These are phyloP conservation scores for Microctonus brassicae DNA, from an alignment of 2,888 invertebrate genomes.

Conservation along the genomic window DNA sequence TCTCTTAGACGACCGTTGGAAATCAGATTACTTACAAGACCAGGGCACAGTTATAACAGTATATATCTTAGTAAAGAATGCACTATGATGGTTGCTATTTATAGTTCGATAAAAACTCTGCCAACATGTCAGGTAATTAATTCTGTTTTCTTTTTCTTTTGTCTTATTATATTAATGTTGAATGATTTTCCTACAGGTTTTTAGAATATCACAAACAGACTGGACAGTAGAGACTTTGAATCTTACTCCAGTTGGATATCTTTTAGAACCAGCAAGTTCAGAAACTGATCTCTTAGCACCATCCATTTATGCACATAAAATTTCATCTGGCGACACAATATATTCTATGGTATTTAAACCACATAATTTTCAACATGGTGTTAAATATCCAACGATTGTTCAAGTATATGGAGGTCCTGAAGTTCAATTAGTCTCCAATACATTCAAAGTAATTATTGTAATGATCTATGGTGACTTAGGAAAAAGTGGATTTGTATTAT, in stretches of 20 bases:
- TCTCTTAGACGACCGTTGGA: conserved; percentile 80
- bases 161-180: background rate
- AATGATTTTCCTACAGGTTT: conserved; percentile 71
- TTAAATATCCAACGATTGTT: conserved; percentile 91
- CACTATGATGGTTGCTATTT: conserved; percentile 84
- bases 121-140: conserved; percentile 78
- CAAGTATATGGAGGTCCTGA: conserved; percentile 99
- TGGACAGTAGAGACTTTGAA: conserved; percentile 79
- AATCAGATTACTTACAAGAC: conserved; percentile 82
- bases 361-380: conserved; percentile 76
- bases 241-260: conserved; percentile 79
- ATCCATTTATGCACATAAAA: conserved; percentile 79
- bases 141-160: background rate
- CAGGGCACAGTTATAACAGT: conserved; percentile 85
- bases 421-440: conserved; percentile 96
- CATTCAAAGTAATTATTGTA: conserved; percentile 80
- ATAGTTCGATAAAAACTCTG: conserved; percentile 84
- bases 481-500: too few relatives aligned
- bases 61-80: conserved; percentile 76
- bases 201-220: conserved; percentile 77
- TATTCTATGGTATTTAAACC: conserved; percentile 94
- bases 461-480: background rate
- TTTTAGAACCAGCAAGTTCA: conserved; percentile 76
- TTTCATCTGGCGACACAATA: conserved; percentile 79
- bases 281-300: conserved; percentile 77